These are phyloP conservation scores for Nezara viridula DNA, from an alignment of 2,888 invertebrate species.

Conservation along the genomic window DNA sequence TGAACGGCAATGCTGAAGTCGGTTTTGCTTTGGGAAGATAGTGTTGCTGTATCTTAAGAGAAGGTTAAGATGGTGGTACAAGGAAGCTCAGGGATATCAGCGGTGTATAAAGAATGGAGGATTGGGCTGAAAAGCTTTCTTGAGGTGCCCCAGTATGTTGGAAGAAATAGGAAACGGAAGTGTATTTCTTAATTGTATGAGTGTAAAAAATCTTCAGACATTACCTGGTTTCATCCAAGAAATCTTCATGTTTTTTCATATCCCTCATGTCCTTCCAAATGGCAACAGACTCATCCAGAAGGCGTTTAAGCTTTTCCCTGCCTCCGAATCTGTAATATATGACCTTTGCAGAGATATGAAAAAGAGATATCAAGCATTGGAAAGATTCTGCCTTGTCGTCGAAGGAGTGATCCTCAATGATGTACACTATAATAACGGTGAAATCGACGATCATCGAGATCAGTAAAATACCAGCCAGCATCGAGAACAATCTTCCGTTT, in stretches of 20 bases:
- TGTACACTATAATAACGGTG: not conserved
- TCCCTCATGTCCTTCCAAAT: conserved; percentile 34
- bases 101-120: too few relatives aligned
- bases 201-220: too few relatives aligned
- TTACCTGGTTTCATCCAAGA: conserved; percentile 33
- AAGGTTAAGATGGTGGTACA: too few relatives aligned
- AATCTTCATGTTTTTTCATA: not conserved
- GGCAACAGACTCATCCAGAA: not conserved
- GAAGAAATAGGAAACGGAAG: too few relatives aligned
- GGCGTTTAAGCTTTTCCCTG: not conserved
- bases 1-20: too few relatives aligned
- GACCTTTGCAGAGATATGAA: not conserved
- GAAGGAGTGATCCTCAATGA: not conserved
- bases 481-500: not conserved
- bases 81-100: too few relatives aligned
- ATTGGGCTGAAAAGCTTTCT: too few relatives aligned
- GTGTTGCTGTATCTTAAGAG: too few relatives aligned
- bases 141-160: too few relatives aligned
- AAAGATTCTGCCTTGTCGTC: conserved; percentile 22
- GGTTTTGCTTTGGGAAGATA: too few relatives aligned
- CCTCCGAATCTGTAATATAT: not conserved
- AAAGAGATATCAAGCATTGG: conserved; percentile 9
- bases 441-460: not conserved
- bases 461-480: not conserved
- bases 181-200: too few relatives aligned